These are phyloP conservation scores for Halictus ligatus DNA, from an alignment of 2,888 invertebrate species.

Conservation along the genomic window DNA sequence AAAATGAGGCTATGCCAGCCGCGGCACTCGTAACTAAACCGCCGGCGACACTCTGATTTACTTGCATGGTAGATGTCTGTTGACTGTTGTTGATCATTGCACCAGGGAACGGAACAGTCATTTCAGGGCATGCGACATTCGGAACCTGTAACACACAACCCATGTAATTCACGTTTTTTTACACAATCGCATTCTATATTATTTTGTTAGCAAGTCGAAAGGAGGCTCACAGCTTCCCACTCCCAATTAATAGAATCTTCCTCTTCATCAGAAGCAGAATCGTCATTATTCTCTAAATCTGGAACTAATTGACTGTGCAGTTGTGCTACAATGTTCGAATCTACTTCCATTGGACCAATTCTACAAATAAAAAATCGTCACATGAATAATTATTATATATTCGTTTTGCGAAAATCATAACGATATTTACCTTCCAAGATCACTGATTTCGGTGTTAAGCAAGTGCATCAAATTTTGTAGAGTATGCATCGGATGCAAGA, in stretches of 20 bases:
- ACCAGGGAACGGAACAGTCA: conserved; percentile 82
- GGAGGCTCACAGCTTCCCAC: conserved; percentile 90
- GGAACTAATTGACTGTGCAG: conserved; percentile 88
- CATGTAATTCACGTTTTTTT: conserved; percentile 6
- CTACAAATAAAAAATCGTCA: conserved; percentile 79
- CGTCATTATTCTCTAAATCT: conserved; percentile 88
- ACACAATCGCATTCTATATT: background rate
- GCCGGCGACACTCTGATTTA: conserved; percentile 87
- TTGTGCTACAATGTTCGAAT: conserved; percentile 86
- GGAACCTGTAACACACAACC: conserved; percentile 83
- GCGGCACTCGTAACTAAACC: conserved; percentile 93
- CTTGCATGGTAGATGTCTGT: conserved; percentile 81
- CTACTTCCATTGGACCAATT: conserved; percentile 87
- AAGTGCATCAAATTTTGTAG: conserved; percentile 90
- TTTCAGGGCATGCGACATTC: conserved; percentile 86
- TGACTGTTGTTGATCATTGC: conserved; percentile 75
- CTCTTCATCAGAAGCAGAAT: conserved; percentile 89
- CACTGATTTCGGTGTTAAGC: conserved; percentile 87
- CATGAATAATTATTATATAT: background rate
- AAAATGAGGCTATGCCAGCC: conserved; percentile 92
- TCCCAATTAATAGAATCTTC: conserved; percentile 91
- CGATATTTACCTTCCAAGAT: conserved; percentile 89
- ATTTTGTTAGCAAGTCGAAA: background rate
- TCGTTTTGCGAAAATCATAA: background rate
- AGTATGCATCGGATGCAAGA: conserved; percentile 89